Conservation (phyloP, 2,113 vertebrate genomes). For the Orientallactaga bullata region DNA sequence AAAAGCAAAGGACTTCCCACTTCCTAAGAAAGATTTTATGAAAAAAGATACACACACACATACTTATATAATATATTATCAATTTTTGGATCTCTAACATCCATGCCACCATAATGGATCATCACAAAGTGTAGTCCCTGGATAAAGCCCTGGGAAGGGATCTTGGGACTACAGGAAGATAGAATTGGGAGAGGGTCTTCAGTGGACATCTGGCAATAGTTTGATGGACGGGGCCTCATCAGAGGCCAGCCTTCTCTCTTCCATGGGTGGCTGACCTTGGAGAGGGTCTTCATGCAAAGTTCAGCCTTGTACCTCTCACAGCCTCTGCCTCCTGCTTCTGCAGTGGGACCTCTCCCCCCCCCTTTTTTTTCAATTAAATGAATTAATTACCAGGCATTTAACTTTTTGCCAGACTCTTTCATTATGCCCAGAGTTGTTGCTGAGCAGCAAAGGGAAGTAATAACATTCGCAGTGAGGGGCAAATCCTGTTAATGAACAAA, state of each 20-base stretch:
- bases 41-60: neutral
- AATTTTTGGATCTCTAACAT: constrained; percentile 45
- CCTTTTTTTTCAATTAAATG: constrained; percentile 84
- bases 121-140: neutral
- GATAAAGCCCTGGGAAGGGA: neutral
- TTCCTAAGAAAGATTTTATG: constrained; percentile 2
- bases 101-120: neutral
- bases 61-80: no score
- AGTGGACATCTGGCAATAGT: neutral
- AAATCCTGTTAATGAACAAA: constrained; percentile 94
- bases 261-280: neutral
- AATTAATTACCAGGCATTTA: constrained; percentile 90
- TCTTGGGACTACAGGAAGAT: neutral
- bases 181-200: neutral
- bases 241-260: neutral
- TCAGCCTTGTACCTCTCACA: constrained; percentile 2
- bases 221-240: neutral
- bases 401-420: constrained; percentile 91
- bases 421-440: constrained; percentile 88
- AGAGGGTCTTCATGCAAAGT: neutral
- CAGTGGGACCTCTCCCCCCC: constrained; percentile 61
- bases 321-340: constrained; percentile 57
- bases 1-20: neutral
- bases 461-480: constrained; percentile 92
- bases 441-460: constrained; percentile 88